These are phyloP conservation scores for Gadopsis marmoratus DNA, from an alignment of 2,797 vertebrate species.

Conservation along the genomic window DNA sequence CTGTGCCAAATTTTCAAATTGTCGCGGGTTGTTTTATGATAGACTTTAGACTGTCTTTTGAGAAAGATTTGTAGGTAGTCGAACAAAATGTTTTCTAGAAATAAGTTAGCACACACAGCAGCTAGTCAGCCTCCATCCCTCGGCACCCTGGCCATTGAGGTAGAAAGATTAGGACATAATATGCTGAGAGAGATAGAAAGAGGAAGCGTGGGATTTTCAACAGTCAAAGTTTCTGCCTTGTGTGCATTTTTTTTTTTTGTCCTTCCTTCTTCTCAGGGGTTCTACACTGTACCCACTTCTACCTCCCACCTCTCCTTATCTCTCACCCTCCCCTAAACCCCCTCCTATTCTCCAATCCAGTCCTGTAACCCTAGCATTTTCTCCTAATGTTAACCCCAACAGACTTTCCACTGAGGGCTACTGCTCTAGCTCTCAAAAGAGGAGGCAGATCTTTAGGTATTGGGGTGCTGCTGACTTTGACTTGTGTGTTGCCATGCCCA, in stretches of 20 bases:
- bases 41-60: slow-evolving; percentile 8
- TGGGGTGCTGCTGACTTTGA: slow-evolving; percentile 82
- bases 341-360: slow-evolving; percentile 67
- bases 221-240: slow-evolving; percentile 61
- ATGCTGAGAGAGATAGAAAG: slow-evolving; percentile 54
- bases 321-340: slow-evolving; percentile 49
- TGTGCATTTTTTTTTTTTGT: slow-evolving; percentile 50
- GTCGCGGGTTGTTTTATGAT: slow-evolving; percentile 4
- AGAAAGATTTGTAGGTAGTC: slow-evolving; percentile 29
- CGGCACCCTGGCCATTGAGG: slow-evolving; percentile 31
- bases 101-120: slow-evolving; percentile 38
- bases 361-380: slow-evolving; percentile 83
- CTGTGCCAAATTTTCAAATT: not conserved
- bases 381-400: slow-evolving; percentile 89
- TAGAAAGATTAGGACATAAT: slow-evolving; percentile 58
- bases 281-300: slow-evolving; percentile 53
- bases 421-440: slow-evolving; percentile 95
- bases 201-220: slow-evolving; percentile 42
- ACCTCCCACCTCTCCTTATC: slow-evolving; percentile 40
- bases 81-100: slow-evolving; percentile 26
- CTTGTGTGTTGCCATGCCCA: slow-evolving; percentile 86
- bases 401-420: slow-evolving; percentile 96
- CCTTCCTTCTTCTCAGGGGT: slow-evolving; percentile 40
- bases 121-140: slow-evolving; percentile 33
- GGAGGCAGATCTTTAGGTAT: slow-evolving; percentile 97